These are phyloP conservation scores for Eilema depressum DNA, from an alignment of 2,888 invertebrate genomes.

Conservation along the genomic window DNA sequence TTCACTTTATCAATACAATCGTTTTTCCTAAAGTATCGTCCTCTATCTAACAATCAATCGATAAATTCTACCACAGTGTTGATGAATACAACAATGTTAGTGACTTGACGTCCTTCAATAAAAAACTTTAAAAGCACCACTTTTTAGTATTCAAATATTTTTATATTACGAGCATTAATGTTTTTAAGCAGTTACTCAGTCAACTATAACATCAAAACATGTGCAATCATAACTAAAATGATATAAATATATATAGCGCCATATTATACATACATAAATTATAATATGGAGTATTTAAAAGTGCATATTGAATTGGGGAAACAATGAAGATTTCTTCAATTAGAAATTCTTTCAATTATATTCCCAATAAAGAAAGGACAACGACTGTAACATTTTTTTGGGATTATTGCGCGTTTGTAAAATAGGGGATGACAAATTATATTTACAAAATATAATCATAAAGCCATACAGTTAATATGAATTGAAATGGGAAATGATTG, in stretches of 20 bases:
- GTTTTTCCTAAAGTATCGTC: no score
- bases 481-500: conserved; percentile 7
- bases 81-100: not conserved
- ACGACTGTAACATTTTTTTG: not conserved
- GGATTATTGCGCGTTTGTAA: not conserved
- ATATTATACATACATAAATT: not conserved
- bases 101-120: not conserved
- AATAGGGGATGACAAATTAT: not conserved
- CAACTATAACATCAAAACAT: not conserved
- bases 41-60: not conserved
- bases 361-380: not conserved
- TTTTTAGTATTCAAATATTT: not conserved
- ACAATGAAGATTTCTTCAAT: no score
- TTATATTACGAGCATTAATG: not conserved
- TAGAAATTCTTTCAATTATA: not conserved
- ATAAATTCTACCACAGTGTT: not conserved
- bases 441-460: not conserved
- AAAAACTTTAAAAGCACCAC: not conserved
- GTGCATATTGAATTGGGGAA: not conserved
- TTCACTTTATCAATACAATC: no score
- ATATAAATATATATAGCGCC: not conserved
- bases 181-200: not conserved
- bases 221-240: not conserved
- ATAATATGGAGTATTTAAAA: not conserved
- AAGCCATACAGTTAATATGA: conserved; percentile 2